Evolutionary conservation across 2,888 invertebrate genomes (phyloP).

Genomic region (Ctenicera cuprea): DNA sequence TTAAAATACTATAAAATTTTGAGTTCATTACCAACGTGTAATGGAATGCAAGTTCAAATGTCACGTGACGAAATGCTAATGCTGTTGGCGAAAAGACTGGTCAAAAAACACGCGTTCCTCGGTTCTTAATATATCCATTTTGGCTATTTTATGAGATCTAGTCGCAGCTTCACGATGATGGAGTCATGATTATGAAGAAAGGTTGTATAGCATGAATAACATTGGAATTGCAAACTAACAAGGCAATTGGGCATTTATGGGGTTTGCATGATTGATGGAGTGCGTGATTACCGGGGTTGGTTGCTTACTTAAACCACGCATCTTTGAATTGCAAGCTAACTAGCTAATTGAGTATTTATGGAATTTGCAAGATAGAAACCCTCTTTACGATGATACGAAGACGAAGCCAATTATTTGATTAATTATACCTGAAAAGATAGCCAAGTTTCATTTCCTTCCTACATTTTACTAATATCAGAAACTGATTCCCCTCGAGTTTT

Average conservation of each 20-base stretch:
- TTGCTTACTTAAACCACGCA: too few relatives aligned
- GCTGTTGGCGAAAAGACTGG: conserved; percentile 22
- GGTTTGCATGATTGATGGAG: too few relatives aligned
- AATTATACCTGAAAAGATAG: too few relatives aligned
- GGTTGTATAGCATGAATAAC: conserved; percentile 1
- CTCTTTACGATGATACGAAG: too few relatives aligned
- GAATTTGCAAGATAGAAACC: too few relatives aligned
- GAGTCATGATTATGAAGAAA: conserved; percentile 4
- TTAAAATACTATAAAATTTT: conserved; percentile 19
- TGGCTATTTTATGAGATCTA: conserved; percentile 28
- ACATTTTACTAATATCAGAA: too few relatives aligned
- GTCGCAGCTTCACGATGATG: conserved; percentile 8
- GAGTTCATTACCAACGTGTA: conserved; percentile 27
- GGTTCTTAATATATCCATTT: conserved; percentile 21
- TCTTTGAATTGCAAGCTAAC: too few relatives aligned
- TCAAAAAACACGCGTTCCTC: conserved; percentile 6
- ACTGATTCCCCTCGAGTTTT: too few relatives aligned
- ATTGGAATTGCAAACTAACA: not conserved
- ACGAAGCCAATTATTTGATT: too few relatives aligned
- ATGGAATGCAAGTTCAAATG: conserved; percentile 34
- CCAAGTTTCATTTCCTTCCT: too few relatives aligned
- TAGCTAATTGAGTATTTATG: too few relatives aligned
- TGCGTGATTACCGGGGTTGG: too few relatives aligned
- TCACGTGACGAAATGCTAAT: conserved; percentile 16
- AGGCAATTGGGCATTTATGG: not conserved